These are phyloP conservation scores for Pseudopipra pipra DNA, from an alignment of 2,113 vertebrate genomes.

Conservation along the genomic window DNA sequence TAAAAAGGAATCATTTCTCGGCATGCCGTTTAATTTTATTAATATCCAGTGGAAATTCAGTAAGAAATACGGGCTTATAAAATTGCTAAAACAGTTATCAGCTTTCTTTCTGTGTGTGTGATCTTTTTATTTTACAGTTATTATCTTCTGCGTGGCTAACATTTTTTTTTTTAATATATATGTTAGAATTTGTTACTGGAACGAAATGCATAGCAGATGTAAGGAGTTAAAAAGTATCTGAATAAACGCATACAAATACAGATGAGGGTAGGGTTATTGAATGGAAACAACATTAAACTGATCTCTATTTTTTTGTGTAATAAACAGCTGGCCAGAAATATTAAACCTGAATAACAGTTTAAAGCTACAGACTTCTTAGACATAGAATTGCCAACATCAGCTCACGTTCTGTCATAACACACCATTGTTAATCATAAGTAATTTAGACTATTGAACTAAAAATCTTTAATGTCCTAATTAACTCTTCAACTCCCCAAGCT, in stretches of 20 bases:
- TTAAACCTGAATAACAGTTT: neutral
- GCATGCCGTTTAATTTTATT: neutral
- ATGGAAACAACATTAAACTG: neutral
- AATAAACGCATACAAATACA: neutral
- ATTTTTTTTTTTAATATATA: neutral
- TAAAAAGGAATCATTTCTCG: neutral
- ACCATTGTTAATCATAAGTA: neutral
- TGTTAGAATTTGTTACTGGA: neutral
- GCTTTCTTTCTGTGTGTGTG: neutral
- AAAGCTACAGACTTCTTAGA: neutral
- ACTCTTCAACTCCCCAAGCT: slow-evolving; percentile 43
- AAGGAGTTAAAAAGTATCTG: neutral
- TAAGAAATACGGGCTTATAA: neutral
- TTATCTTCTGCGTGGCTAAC: neutral
- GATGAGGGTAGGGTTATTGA: neutral
- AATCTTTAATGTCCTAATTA: slow-evolving; percentile 40
- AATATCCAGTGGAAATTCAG: neutral
- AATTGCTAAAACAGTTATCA: neutral
- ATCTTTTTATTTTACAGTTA: neutral
- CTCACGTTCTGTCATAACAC: neutral
- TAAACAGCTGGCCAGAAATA: neutral
- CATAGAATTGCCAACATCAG: neutral
- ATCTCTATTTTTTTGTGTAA: neutral
- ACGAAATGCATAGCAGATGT: neutral
- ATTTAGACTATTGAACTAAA: neutral